Percentiles rank a stretch among this genome's conserved stretches.
These are phyloP conservation scores for Julus scandinavius DNA, from an alignment of 2,888 invertebrate genomes.

Conservation along the genomic window DNA sequence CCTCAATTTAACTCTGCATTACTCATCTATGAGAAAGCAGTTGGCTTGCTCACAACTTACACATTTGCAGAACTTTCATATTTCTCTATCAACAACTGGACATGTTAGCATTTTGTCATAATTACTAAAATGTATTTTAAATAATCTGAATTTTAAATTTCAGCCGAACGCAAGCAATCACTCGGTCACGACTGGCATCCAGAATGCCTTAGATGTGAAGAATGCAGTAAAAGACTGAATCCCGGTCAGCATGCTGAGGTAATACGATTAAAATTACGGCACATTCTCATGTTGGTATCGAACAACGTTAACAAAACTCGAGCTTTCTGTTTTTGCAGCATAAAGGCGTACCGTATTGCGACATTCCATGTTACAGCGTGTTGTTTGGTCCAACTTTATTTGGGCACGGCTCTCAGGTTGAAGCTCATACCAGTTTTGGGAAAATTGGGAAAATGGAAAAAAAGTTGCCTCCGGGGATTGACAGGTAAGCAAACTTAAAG, in stretches of 20 bases:
- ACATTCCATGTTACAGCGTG: conserved; percentile 85
- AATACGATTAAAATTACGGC: neutral
- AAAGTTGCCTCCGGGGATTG: conserved; percentile 48
- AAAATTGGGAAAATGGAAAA: conserved; percentile 69
- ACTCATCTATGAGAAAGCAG: neutral
- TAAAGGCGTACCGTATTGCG: conserved; percentile 85
- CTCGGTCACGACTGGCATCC: conserved; percentile 88
- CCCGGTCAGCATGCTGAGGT: conserved; percentile 87
- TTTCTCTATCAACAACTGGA: neutral
- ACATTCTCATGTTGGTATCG: neutral
- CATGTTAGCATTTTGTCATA: no score
- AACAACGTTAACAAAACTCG: neutral
- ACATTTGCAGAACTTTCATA: neutral
- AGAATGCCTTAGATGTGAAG: conserved; percentile 82
- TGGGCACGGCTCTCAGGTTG: conserved; percentile 84
- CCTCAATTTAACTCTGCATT: neutral
- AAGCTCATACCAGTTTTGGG: conserved; percentile 83
- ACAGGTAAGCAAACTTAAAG: conserved; percentile 49
- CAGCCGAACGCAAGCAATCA: conserved; percentile 87
- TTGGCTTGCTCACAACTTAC: neutral
- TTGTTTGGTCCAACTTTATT: conserved; percentile 84
- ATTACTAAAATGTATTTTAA: no score
- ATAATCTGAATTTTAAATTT: conserved; percentile 61
- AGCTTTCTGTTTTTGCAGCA: conserved; percentile 69
- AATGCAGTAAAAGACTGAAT: conserved; percentile 82